Percentiles rank a stretch among this genome's conserved stretches.
Evolutionary conservation across 2,888 invertebrate species (phyloP).

Genomic region (Ennomos erosarius): DNA sequence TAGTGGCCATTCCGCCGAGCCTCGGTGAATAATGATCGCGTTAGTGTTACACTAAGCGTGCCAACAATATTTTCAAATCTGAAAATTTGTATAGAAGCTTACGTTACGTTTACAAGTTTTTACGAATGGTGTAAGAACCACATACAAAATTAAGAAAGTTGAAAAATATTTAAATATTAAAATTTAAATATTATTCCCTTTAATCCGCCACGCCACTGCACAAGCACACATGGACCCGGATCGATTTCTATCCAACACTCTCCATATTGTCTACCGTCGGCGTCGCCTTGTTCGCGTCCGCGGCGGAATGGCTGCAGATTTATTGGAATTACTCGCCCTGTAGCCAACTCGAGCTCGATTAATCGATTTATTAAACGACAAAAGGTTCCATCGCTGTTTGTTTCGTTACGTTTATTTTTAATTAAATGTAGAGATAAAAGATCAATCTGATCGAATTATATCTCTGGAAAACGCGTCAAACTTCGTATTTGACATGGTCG

Average conservation of each 20-base stretch:
- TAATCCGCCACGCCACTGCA: too few relatives aligned
- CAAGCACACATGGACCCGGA: slow-evolving; percentile 10
- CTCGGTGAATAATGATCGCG: slow-evolving; percentile 9
- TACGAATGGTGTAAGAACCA: too few relatives aligned
- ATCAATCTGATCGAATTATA: background rate
- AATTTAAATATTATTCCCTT: too few relatives aligned
- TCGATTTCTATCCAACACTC: slow-evolving; percentile 22
- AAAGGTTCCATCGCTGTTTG: background rate
- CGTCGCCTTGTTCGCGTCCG: slow-evolving; percentile 2
- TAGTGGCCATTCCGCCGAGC: slow-evolving; percentile 24
- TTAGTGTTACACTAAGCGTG: background rate
- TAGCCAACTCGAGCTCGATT: background rate
- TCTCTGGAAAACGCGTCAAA: background rate
- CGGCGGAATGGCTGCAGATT: background rate
- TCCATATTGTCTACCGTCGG: slow-evolving; percentile 29
- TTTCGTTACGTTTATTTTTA: background rate
- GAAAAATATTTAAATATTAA: too few relatives aligned
- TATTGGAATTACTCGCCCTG: slow-evolving; percentile 2
- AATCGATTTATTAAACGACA: background rate
- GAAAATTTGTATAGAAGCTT: too few relatives aligned
- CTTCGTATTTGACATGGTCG: background rate
- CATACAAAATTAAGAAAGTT: too few relatives aligned
- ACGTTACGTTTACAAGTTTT: too few relatives aligned
- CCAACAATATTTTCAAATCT: too few relatives aligned
- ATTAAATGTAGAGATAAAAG: background rate